phyloP scores from a whole-genome alignment of 2,797 vertebrate genomes.

The Propithecus deckenii region DNA sequence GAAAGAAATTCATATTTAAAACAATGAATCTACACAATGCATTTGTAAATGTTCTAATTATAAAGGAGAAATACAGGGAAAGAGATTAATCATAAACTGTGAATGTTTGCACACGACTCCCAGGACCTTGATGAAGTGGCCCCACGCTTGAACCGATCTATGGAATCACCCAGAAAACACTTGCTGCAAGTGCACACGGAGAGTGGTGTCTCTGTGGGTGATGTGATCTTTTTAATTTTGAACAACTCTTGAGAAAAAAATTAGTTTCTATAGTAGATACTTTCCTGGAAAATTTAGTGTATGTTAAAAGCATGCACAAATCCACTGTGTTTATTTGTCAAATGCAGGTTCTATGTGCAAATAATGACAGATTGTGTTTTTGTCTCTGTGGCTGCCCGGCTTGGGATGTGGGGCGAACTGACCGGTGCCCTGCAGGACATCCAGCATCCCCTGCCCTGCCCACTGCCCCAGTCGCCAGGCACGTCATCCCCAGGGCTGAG shows the following conservation, averaged over 20 bases:
- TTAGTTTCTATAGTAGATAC: neutral
- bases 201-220: neutral
- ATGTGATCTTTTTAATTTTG: neutral
- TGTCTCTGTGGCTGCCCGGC: fast-evolving
- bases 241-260: neutral
- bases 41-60: neutral
- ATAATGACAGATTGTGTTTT: neutral
- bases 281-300: neutral
- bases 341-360: neutral
- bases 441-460: neutral
- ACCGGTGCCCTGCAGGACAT: neutral
- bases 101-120: neutral
- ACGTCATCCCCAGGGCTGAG: neutral
- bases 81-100: fast-evolving
- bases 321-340: neutral
- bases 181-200: no score
- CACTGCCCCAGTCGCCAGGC: neutral
- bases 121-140: neutral
- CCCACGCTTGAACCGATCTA: neutral
- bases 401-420: fast-evolving
- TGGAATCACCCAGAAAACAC: neutral
- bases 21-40: neutral
- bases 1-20: neutral
- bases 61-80: neutral
- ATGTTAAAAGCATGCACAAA: neutral